These are phyloP conservation scores for Hipparchia sbordonii DNA, from an alignment of 2,888 invertebrate genomes.

Conservation along the genomic window DNA sequence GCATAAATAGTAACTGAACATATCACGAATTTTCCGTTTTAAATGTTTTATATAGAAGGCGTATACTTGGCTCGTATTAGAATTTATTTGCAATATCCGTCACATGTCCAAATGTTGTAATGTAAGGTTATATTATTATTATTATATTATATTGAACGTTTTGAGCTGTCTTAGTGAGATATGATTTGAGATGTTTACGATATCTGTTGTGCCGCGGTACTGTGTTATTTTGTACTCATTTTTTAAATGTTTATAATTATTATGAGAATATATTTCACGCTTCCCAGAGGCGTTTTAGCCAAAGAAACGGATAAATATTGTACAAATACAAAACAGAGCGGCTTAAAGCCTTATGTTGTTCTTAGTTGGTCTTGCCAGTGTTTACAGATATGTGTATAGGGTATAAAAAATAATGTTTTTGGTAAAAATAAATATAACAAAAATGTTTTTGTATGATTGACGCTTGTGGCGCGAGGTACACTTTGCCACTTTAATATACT, in stretches of 20 bases:
- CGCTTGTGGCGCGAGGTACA: conserved; percentile 31
- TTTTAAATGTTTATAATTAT: conserved; percentile 40
- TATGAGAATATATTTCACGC: conserved; percentile 52
- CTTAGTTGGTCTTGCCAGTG: conserved; percentile 57
- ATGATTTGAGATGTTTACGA: conserved; percentile 30
- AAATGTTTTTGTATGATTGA: conserved; percentile 29
- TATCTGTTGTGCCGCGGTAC: conserved; percentile 26
- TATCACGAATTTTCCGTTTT: conserved; percentile 16
- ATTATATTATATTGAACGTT: conserved; percentile 18
- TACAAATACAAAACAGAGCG: conserved; percentile 54
- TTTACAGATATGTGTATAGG: conserved; percentile 31
- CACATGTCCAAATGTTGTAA: conserved; percentile 19
- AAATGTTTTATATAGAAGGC: neutral
- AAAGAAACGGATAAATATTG: conserved; percentile 66
- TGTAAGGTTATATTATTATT: conserved; percentile 14
- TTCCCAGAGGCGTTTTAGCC: conserved; percentile 73
- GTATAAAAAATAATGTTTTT: conserved; percentile 6
- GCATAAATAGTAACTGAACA: conserved; percentile 17
- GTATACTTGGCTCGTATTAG: neutral
- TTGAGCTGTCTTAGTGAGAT: conserved; percentile 35
- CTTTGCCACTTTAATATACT: neutral
- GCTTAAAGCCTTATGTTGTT: conserved; percentile 64
- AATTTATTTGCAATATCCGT: conserved; percentile 11
- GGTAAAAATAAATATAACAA: conserved; percentile 9
- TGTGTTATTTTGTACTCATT: conserved; percentile 39